Percentiles rank a stretch among this genome's conserved stretches.
Evolutionary conservation across 1,140 invertebrate species (phyloP).

Genomic region (Drosophila jambulina): DNA sequence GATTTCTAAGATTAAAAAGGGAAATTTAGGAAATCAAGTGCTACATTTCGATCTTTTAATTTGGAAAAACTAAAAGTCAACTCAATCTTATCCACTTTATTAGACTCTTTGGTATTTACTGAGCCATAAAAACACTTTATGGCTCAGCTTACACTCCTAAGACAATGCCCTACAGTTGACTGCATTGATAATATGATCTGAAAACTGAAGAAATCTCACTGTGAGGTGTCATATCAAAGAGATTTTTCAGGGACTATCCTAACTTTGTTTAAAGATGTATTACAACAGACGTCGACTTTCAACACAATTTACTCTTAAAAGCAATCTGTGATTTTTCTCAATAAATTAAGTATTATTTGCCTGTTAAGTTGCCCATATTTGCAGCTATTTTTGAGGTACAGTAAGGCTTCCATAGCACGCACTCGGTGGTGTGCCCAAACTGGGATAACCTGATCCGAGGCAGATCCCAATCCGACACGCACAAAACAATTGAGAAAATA

Average conservation of each 20-base stretch:
- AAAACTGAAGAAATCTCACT: not conserved
- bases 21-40: not conserved
- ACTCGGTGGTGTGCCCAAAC: too few relatives aligned
- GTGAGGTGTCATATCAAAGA: not conserved
- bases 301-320: not conserved
- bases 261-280: not conserved
- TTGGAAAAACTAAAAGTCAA: not conserved
- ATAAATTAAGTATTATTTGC: slow-evolving; percentile 4
- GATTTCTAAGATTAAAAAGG: not conserved
- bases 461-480: slow-evolving; percentile 33
- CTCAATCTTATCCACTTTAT: not conserved
- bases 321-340: not conserved
- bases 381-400: not conserved
- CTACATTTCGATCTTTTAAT: not conserved
- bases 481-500: slow-evolving; percentile 78
- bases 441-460: slow-evolving; percentile 9
- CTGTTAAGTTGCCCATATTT: not conserved
- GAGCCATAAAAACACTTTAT: slow-evolving; percentile 2
- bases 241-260: not conserved
- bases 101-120: not conserved
- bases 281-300: not conserved
- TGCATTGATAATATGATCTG: slow-evolving; percentile 15
- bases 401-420: not conserved
- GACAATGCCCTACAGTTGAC: not conserved
- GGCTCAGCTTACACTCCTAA: not conserved